Evolutionary conservation across 2,797 vertebrate genomes (phyloP).

Genomic region (Coracias cyanogaster): DNA sequence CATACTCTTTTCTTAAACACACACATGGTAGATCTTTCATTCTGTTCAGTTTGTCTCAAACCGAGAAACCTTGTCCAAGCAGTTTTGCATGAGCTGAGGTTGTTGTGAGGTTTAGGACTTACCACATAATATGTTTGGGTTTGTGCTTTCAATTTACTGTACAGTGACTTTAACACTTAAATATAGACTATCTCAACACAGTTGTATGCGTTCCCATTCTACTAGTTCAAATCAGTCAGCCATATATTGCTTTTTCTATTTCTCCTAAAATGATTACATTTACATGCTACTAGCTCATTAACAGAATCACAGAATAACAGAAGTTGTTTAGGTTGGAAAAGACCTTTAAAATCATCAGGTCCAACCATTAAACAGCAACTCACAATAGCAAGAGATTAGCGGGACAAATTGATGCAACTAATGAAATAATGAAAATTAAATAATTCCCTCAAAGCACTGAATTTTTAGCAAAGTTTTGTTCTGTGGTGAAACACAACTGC

Average conservation of each 20-base stretch:
- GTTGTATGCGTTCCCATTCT: slow-evolving; percentile 39
- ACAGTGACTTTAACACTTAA: slow-evolving; percentile 60
- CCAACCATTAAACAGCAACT: background rate
- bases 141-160: slow-evolving; percentile 72
- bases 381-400: slow-evolving; percentile 16
- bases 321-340: no score
- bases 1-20: background rate
- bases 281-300: background rate
- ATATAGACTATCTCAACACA: slow-evolving; percentile 50
- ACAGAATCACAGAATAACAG: background rate
- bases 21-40: slow-evolving; percentile 16
- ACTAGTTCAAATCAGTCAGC: slow-evolving; percentile 65
- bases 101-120: slow-evolving; percentile 62
- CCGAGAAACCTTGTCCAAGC: slow-evolving; percentile 57
- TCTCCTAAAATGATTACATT: slow-evolving; percentile 22
- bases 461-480: slow-evolving; percentile 65
- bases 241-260: slow-evolving; percentile 39
- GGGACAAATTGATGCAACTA: slow-evolving; percentile 9
- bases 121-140: slow-evolving; percentile 35
- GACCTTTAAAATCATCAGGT: no score
- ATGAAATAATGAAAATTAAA: slow-evolving; percentile 37
- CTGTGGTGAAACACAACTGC: slow-evolving; percentile 52
- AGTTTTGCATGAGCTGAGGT: slow-evolving; percentile 66
- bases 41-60: slow-evolving; percentile 59
- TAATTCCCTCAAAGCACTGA: slow-evolving; percentile 38